Evolutionary conservation across 2,113 vertebrate species (phyloP).

Genomic region (Ciconia stormi): DNA sequence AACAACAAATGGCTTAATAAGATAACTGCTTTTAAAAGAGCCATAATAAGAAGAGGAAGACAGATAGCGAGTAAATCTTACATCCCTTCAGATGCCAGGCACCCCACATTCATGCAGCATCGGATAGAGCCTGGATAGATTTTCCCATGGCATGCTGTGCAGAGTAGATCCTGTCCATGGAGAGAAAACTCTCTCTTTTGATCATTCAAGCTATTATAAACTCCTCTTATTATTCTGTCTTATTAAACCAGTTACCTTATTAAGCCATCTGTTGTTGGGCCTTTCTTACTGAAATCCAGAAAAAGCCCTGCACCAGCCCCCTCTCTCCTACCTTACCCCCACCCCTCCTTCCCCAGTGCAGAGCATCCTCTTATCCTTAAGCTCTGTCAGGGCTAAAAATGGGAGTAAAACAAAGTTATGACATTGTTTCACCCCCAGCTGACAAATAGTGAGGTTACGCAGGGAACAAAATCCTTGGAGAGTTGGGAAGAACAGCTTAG

Average conservation of each 20-base stretch:
- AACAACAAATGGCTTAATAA: not conserved
- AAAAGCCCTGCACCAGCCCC: not conserved
- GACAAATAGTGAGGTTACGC: not conserved
- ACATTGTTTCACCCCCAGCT: not conserved
- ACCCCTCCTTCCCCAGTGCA: rapidly evolving
- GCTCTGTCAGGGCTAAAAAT: not conserved
- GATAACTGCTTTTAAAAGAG: not conserved
- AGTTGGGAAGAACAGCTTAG: not conserved
- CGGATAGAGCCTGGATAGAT: not conserved
- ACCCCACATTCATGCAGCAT: not conserved
- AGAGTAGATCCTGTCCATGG: not conserved
- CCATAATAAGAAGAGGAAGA: not conserved
- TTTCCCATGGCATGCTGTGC: not conserved
- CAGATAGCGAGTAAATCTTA: not conserved
- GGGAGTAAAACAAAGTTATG: not conserved
- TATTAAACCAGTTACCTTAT: not conserved
- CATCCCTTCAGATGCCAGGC: not conserved
- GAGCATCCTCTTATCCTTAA: not conserved
- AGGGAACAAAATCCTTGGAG: not conserved
- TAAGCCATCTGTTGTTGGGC: not conserved
- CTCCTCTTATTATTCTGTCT: not conserved
- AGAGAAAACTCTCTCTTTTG: not conserved
- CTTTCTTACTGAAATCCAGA: not conserved
- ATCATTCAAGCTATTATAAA: not conserved
- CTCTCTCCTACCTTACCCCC: not conserved